Base-by-base conservation (phyloP, 2,797 vertebrate species). In the Lutjanus argentimaculatus region DNA sequence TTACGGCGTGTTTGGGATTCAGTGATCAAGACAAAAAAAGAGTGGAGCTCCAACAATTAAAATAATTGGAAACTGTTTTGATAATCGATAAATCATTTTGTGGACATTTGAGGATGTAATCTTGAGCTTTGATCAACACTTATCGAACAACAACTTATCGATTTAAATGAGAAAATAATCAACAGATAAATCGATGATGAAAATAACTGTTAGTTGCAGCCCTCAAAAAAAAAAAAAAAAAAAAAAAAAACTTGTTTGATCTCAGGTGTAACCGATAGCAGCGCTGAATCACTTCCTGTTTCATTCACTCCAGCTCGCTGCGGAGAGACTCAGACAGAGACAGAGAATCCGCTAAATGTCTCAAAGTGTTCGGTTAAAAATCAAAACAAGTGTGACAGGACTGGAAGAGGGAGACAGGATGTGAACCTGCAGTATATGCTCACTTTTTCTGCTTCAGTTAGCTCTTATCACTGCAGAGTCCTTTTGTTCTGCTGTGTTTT, bases 341-440 rank as follows among this genome's bases (percentile, higher is more conserved):
- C 30, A 43, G 6, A 16, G 16, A 25, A 43, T 13, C 71, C 3
- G 17, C 62, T 14, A 22, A 67, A 40, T 8, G 53, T 64, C 57
- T 72, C 52, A 2, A 11, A 17, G 4, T 17, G 46, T 75, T 61
- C 4, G 2, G 10, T 25, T 53, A n/a, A 53, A 63, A 45, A 15
- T 30, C 22, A n/a, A 56, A 73, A 72, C 76, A 52, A 11, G 30
- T 40, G 77, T 42, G 81, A 65, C 63, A 43, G 21, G 45, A 62
- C 3, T 8, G 57, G 48, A 70, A 22, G 58, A 68, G 72, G 36
- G 48, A 53, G 30, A 48, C 22, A 17, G 1, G 8, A 61, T 72
- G 53, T 46, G 25, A 68, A 17, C 8, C 58, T 12, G 25, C 25
- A 30, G 25, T 30, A 4, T 14, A 8, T 8, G 4, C 43, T 48